These are phyloP conservation scores for Rhyacophila brunnea DNA, from an alignment of 1,140 invertebrate genomes.

Conservation along the genomic window DNA sequence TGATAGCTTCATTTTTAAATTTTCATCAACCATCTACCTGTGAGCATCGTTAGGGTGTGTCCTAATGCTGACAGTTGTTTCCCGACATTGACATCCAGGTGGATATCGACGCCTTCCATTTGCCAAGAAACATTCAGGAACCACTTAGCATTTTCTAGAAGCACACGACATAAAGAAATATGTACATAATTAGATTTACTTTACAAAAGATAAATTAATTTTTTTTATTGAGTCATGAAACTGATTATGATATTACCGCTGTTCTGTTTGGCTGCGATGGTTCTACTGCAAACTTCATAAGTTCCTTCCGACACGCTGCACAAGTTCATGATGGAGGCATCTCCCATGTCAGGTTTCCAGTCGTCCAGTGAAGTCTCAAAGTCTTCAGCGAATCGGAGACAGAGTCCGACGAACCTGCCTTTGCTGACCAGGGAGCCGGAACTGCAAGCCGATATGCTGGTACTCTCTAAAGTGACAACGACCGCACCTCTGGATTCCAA, in stretches of 20 bases:
- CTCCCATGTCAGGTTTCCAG: slow-evolving; percentile 90
- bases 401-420: slow-evolving; percentile 80
- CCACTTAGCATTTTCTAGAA: slow-evolving; percentile 93
- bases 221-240: too few relatives aligned
- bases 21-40: slow-evolving; percentile 47
- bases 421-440: slow-evolving; percentile 78
- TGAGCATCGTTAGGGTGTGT: slow-evolving; percentile 92
- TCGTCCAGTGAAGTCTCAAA: slow-evolving; percentile 95
- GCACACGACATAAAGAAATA: too few relatives aligned
- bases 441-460: slow-evolving; percentile 87
- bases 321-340: slow-evolving; percentile 87
- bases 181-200: too few relatives aligned
- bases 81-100: slow-evolving; percentile 93
- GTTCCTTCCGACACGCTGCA: slow-evolving; percentile 97
- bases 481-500: slow-evolving; percentile 84
- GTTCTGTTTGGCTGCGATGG: slow-evolving; percentile 72
- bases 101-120: slow-evolving; percentile 98
- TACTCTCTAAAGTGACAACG: slow-evolving; percentile 91
- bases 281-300: slow-evolving; percentile 94
- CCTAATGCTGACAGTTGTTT: slow-evolving; percentile 92
- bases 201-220: too few relatives aligned
- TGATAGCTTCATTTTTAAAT: slow-evolving; percentile 33
- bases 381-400: slow-evolving; percentile 92
- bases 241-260: slow-evolving; percentile 57
- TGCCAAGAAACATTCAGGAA: slow-evolving; percentile 96